A percentile compares a stretch with the other conserved stretches of the same genome.
phyloP scores from a whole-genome alignment of 1,140 invertebrate genomes.

The Popillia japonica region DNA sequence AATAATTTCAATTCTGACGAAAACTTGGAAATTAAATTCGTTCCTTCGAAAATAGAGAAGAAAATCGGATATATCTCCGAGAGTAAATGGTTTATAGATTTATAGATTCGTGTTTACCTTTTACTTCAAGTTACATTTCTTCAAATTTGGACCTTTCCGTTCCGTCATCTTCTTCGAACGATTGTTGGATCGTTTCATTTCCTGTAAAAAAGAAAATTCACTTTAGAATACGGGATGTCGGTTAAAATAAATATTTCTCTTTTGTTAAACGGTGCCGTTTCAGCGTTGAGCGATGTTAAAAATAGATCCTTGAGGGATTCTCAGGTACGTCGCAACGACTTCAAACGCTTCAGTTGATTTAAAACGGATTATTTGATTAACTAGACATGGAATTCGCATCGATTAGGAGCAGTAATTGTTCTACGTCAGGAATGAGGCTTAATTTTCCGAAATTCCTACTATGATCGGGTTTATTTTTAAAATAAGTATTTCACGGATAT shows the following conservation, averaged over 20 bases:
- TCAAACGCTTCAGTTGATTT: background rate
- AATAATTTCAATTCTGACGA: background rate
- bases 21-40: background rate
- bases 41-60: background rate
- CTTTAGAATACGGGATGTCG: background rate
- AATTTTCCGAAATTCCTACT: too few relatives aligned
- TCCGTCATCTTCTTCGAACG: background rate
- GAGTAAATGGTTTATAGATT: background rate
- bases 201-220: slow-evolving; percentile 5
- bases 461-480: too few relatives aligned
- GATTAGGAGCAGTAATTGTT: too few relatives aligned
- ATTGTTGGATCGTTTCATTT: background rate
- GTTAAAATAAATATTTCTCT: background rate
- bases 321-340: background rate
- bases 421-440: too few relatives aligned
- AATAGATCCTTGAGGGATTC: background rate
- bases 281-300: background rate
- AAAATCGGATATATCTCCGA: background rate
- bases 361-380: too few relatives aligned
- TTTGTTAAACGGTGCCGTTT: background rate
- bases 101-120: background rate
- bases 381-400: too few relatives aligned
- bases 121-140: background rate
- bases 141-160: background rate
- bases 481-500: too few relatives aligned